Evolutionary conservation across 2,113 vertebrate species (phyloP), one percentile per base, ranked within the genome.

Genomic region (Phalacrocorax carbo): DNA sequence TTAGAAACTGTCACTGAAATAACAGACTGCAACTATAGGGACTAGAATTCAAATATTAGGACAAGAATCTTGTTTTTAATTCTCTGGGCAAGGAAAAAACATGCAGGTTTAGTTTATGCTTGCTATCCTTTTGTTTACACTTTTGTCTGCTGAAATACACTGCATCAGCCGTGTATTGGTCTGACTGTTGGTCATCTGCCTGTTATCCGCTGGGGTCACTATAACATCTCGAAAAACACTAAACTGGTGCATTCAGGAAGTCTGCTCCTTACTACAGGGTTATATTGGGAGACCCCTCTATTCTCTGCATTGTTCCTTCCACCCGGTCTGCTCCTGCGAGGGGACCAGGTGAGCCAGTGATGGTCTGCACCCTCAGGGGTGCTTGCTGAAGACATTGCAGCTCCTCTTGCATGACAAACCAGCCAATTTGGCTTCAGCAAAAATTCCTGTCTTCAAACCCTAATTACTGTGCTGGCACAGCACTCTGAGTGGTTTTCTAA

Each of bases 391-490:
- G 51, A 13, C 9, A 12, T 55, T 17, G 32, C 55, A 69, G 61
- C 40, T 94, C 19, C 61, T 86, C 83, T 69, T 46, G 65, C 79
- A 42, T 52, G 68, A 58, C 72, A 78, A 15, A 42, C 26, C 55
- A 54, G 94, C 75, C 91, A 82, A 40, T 60, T 83, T 93, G 96
- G 95, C 94, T 92, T 88, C 96, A 91, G 92, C 76, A 94, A 94
- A 90, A 95, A 95, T 44, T 93, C 92, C 95, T 95, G 65, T 29
- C 95, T 96, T 95, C 97, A 95, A 79, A 79, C 96, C 93, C 94
- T 98, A 97, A 98, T 98, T 98, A 94, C 94, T 19, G 17, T 78
- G 48, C 96, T 97, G 95, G 97, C 97, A 93, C 87, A 65, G 75
- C 48, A 79, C 87, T 61, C 94, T 2, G 65, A 51, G 97, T 83